Percentiles rank a stretch among this genome's conserved stretches.
Evolutionary conservation across 2,113 vertebrate genomes (phyloP).

Genomic region (Gymnarchus niloticus): DNA sequence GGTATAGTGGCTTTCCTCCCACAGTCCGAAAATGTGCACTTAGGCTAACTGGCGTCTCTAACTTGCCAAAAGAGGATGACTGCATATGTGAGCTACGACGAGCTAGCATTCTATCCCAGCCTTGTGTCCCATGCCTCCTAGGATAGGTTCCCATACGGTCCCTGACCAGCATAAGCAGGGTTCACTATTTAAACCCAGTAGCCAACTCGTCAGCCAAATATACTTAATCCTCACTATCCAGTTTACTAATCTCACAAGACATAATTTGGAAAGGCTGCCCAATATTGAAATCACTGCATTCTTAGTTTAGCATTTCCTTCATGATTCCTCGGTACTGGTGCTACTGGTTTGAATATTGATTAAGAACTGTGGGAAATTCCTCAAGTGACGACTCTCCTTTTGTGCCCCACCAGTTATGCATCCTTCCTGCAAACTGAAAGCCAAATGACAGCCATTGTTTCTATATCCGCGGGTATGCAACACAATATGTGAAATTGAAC

Average conservation of each 20-base stretch:
- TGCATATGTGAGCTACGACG: too few species aligned
- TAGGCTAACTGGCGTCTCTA: not conserved
- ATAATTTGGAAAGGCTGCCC: not conserved
- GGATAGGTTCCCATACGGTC: too few species aligned
- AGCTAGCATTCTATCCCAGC: too few species aligned
- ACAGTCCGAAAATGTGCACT: not conserved
- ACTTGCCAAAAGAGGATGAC: too few species aligned
- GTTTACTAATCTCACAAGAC: not conserved
- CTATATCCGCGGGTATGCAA: not conserved
- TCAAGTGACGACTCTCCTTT: too few species aligned
- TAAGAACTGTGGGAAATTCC: not conserved
- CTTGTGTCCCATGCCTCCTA: too few species aligned
- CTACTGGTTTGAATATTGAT: not conserved
- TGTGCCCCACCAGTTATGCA: not conserved
- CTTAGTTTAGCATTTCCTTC: not conserved
- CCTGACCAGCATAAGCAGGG: too few species aligned
- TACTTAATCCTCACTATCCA: not conserved
- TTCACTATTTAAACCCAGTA: too few species aligned
- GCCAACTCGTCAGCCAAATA: not conserved
- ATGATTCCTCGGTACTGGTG: not conserved
- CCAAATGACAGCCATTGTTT: not conserved
- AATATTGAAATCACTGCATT: not conserved
- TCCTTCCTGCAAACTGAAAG: not conserved
- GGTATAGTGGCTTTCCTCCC: not conserved
- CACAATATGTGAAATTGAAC: not conserved